Base-by-base conservation (phyloP, 2,888 invertebrate species). In the Cephus spinipes region DNA sequence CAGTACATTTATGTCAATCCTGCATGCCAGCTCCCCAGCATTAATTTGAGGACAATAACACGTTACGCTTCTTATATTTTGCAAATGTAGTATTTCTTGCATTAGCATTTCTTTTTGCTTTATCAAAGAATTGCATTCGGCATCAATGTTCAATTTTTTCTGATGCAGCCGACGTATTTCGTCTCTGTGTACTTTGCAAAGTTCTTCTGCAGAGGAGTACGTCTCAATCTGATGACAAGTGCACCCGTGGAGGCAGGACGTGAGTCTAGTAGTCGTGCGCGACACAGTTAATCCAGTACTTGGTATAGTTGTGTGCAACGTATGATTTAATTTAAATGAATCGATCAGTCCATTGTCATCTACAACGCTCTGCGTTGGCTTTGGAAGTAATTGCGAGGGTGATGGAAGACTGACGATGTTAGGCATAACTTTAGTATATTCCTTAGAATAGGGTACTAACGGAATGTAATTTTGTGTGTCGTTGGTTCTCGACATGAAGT, bases 21-120 rank as follows among this genome's bases (percentile, higher is more conserved):
- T 76, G 32, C 79, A 79, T 36, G 79, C 79, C 34, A 76, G 79
- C 69, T 79, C 79, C 32, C 76, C 76, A 40, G 73, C 76, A 77
- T 36, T 79, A 71, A 33, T 73, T 35, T 73, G 68, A 1, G 79
- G 30, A 68, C 83, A 84, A 0, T 81, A 78, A 31, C 83, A 83
- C 40, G 76, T 83, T 3, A 81, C 68, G 11, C 79, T 68, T 68
- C 81, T 82, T 1, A 85, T 73, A 77, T 80, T 87, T 76, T 89
- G 87, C 23, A 88, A 78, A 68, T 88, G 87, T 12, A 87, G 81
- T 12, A 89, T 84, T 69, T 90, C 88, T 33, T 87, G 87, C 15
- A 86, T 83, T 12, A 88, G 73, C 71, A 84, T 85, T 31, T 89
- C 89, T 36, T 87, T 88, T 32, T 88, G 85, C 35, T 85, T 87